Base-by-base conservation (phyloP, 2,888 invertebrate species). In the Poecilobothrus nobilitatus region DNA sequence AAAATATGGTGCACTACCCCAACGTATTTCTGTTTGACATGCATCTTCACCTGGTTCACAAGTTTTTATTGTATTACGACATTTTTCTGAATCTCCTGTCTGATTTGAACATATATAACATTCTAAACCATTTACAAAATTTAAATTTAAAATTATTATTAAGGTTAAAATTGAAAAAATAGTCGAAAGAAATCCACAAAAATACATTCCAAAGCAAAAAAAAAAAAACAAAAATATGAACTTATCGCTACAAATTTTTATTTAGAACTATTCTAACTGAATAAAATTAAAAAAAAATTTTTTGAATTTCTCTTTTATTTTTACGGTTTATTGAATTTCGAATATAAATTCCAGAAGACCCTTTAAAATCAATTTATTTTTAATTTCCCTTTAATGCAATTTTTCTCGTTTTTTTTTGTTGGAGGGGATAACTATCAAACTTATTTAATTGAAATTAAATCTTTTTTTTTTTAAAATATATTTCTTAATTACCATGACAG, bases 81-180 rank as follows among this genome's bases (percentile, higher is more conserved):
- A 98, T 83, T 98, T 97, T 73, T 92, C 95, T 67, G 85, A 87
- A 79, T 97, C 97, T 73, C 91, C 90, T 73, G 95, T 94, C 83
- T 98, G 97, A 75, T 92, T 89, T 72, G 90, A 87, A 80, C 97
- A 98, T 18, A 97, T 95, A 79, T 97, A 97, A 81, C 97, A 98
- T 84, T 97, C 97, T 73, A 97, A 84, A 73, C 89, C 85, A 77
- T 73, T 69, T 22, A 78, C 80, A 69, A 79, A 78, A 68, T 74
- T 68, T 9, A 79, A 18, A 12, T 53, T 53, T 1, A 53, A 53
- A 53, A 18, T 18, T 53, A 53, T 18, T 41, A 41, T 41, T 41
- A 41, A 15, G 4, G 9, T 12, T 15, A 53, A 53, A 53, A 53
- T 53, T 18, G 18, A 53, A 18, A 53, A 53, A 18, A 18, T 37